Conservation (phyloP, 2,113 vertebrate species). For the Datnioides undecimradiatus region DNA sequence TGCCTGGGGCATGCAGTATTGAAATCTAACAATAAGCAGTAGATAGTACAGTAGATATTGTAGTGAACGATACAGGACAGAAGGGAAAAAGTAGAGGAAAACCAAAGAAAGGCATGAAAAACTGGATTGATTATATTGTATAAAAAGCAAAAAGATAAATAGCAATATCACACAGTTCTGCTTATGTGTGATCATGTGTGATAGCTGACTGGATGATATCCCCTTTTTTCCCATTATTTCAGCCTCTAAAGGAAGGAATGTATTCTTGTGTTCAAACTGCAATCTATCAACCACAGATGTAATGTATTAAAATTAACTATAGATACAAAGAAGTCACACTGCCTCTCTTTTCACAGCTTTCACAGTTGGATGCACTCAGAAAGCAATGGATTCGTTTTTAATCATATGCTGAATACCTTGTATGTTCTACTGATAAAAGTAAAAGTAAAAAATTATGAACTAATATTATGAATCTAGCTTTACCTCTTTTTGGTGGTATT, state of each 20-base stretch:
- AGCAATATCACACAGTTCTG: neutral
- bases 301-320: neutral
- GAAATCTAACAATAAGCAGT: slow-evolving; percentile 4
- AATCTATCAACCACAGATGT: neutral
- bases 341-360: neutral
- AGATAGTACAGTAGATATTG: neutral
- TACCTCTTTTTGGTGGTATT: slow-evolving; percentile 99
- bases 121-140: slow-evolving; percentile 1
- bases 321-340: neutral
- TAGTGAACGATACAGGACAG: neutral
- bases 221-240: slow-evolving; percentile 1
- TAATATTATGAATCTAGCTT: slow-evolving; percentile 33
- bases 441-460: neutral
- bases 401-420: neutral
- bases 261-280: neutral
- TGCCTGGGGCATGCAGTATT: neutral
- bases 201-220: neutral
- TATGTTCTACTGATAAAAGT: too few relatives aligned
- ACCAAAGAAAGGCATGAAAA: neutral
- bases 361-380: neutral
- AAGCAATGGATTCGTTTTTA: neutral
- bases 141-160: slow-evolving; percentile 2
- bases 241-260: neutral
- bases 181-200: neutral
- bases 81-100: neutral